Evolutionary conservation across 1,140 invertebrate genomes (phyloP).

Genomic region (Doryteuthis pealeii): DNA sequence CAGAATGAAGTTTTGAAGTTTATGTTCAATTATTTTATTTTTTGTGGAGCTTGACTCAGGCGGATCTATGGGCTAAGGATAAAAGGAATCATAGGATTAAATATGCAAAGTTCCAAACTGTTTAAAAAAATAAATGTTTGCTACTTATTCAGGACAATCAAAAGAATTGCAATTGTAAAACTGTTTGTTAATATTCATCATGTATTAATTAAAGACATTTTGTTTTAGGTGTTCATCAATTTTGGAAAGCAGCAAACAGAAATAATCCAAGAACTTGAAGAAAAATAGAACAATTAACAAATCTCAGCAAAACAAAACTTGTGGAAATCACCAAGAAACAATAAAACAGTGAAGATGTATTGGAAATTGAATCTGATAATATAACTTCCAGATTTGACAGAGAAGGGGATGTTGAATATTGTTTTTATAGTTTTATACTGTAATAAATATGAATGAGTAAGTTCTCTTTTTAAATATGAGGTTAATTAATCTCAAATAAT

Average conservation of each 20-base stretch:
- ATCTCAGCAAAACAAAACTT: background rate
- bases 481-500: background rate
- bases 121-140: too few relatives aligned
- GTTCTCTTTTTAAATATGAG: background rate
- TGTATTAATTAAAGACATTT: too few relatives aligned
- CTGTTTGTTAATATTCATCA: too few relatives aligned
- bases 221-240: conserved; percentile 62
- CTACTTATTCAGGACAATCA: too few relatives aligned
- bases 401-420: conserved; percentile 1
- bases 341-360: background rate
- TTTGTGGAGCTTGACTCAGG: too few relatives aligned
- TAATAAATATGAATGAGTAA: background rate
- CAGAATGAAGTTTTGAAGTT: too few relatives aligned
- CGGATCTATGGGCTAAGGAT: too few relatives aligned
- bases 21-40: too few relatives aligned
- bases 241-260: conserved; percentile 62
- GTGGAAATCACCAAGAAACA: background rate
- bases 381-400: conserved; percentile 11
- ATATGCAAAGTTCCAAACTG: too few relatives aligned
- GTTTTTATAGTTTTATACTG: background rate
- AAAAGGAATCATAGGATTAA: too few relatives aligned
- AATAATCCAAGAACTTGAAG: conserved; percentile 41
- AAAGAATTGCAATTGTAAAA: too few relatives aligned
- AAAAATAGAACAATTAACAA: background rate
- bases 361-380: conserved; percentile 12